These are phyloP conservation scores for Goniozus legneri DNA, from an alignment of 1,140 invertebrate species.

Conservation along the genomic window DNA sequence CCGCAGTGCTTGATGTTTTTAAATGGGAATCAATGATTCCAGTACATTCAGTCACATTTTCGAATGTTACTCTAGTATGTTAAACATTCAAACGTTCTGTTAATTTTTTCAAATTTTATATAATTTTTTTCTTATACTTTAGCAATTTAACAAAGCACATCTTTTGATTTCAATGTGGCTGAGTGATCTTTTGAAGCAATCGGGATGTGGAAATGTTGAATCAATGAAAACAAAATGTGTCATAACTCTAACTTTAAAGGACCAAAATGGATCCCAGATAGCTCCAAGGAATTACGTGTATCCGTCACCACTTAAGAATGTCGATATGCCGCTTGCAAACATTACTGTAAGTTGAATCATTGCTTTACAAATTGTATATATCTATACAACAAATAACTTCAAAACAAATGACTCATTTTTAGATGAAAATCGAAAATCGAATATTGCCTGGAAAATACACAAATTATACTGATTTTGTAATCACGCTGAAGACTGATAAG, in stretches of 20 bases:
- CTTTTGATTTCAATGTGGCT: conserved; percentile 32
- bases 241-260: conserved; percentile 28
- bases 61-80: conserved; percentile 39
- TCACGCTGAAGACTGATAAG: conserved; percentile 48
- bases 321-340: conserved; percentile 25
- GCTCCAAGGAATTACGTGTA: conserved; percentile 51
- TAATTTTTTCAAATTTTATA: background rate
- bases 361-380: conserved; percentile 1
- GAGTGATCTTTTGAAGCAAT: conserved; percentile 21
- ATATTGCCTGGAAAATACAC: conserved; percentile 19
- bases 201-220: conserved; percentile 25
- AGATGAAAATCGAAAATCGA: conserved; percentile 22
- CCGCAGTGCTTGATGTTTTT: conserved; percentile 39
- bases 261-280: conserved; percentile 23
- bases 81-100: conserved; percentile 7
- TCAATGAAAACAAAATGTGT: conserved; percentile 38
- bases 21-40: conserved; percentile 34
- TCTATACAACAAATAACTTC: background rate
- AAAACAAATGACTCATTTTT: conserved; percentile 12
- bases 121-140: conserved; percentile 1
- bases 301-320: conserved; percentile 29
- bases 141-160: conserved; percentile 30
- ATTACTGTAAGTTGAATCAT: conserved; percentile 24
- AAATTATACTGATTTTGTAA: conserved; percentile 29
- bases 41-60: conserved; percentile 16